Base-by-base conservation (phyloP, 1,140 invertebrate species). In the Brachionus plicatilis region DNA sequence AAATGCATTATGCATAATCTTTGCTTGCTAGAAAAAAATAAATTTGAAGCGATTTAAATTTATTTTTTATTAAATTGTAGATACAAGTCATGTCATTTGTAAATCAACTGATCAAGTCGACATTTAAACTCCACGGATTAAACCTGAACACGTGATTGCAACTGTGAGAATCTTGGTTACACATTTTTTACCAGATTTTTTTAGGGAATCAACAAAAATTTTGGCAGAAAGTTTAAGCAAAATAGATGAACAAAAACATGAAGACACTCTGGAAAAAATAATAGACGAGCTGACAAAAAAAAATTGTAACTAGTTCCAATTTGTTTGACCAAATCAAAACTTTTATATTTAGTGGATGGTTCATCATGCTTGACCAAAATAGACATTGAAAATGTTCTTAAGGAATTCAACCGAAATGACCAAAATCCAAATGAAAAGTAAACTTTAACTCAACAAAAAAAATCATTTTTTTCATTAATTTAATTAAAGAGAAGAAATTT, bases 251-350 rank as follows among this genome's bases (percentile, higher is more conserved):
- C 83, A 88, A 20, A 89, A 92, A 65, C 91, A 91, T 84, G 90
- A 92, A 83, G 87, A 90, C 85, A 92, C 91, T 89, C 86, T 94
- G 1, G 93, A 92, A 80, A 91, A 91, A 86, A 90, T 94, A 17
- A 91, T 92, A 83, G 92, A 92, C 83, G 90, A 92, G 86, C 88
- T 94, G n/a, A 90, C 95, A 86, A 93, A 93, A 53, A 93, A 95
- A 87, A 87, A 87, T 56, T 86, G 88, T 88, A 86, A 86, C 86
- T 86, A 33, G 78, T 12, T 50, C 6, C 20, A 43, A 66, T n/a
- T 53, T 24, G 11, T 60, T 24, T 5, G 20, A 65, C 80, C 2
- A 24, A 24, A 20, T 85, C 14, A 33, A 29, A 37, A 27, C 1
- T 43, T 65, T 60, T 9, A 84, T 66, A 17, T 29, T 41, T 20